Conservation (phyloP, 35 echinoderm and acorn worm species). For the Amphiura filiformis region DNA sequence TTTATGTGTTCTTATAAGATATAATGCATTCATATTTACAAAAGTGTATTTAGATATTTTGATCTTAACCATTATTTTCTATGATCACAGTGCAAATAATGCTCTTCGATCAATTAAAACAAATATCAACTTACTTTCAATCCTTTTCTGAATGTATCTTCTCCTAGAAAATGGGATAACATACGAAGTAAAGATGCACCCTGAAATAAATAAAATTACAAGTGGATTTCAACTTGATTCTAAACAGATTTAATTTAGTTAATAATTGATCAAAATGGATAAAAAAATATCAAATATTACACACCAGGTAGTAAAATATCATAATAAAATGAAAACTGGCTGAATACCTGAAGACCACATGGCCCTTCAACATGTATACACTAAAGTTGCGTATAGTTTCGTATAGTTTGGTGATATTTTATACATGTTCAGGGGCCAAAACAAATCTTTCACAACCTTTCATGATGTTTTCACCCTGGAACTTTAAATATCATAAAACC, state of each 20-base stretch:
- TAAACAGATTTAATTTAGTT: background rate
- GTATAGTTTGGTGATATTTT: no score
- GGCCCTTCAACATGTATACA: background rate
- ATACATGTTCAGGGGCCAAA: no score
- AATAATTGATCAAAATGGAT: background rate
- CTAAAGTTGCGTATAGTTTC: no score
- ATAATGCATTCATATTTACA: background rate
- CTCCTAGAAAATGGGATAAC: constrained; percentile 82
- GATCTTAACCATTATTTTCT: background rate
- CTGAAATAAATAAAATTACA: constrained; percentile 47
- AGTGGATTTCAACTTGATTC: background rate
- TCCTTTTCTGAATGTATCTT: constrained; percentile 75
- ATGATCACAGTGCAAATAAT: no score
- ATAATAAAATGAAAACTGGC: no score
- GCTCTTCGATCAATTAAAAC: no score
- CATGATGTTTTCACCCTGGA: no score
- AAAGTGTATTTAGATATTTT: background rate
- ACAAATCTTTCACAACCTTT: no score
- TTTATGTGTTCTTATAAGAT: background rate
- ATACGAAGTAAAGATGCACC: constrained; percentile 90
- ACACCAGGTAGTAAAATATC: background rate
- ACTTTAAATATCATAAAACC: no score
- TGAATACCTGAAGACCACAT: background rate
- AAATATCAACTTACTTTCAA: constrained; percentile 79
- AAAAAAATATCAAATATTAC: background rate